Evolutionary conservation across 2,888 invertebrate genomes (phyloP).

Genomic region (Leptopilina syphax): DNA sequence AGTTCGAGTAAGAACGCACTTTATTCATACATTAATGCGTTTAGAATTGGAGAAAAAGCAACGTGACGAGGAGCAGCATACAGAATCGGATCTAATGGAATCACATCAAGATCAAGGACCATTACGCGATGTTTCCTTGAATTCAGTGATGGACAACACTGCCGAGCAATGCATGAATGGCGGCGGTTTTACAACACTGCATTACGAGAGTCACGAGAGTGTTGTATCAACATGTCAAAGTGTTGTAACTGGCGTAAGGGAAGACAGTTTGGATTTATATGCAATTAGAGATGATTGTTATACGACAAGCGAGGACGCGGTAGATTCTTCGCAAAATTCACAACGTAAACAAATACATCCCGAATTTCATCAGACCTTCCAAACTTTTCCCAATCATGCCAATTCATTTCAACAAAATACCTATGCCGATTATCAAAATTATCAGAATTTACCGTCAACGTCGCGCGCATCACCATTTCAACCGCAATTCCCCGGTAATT

Average conservation of each 20-base stretch:
- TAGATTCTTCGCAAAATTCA: constrained; percentile 73
- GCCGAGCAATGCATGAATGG: constrained; percentile 52
- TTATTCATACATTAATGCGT: constrained; percentile 97
- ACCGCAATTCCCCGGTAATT: constrained; percentile 57
- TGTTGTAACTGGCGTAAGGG: constrained; percentile 75
- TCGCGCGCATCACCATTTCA: constrained; percentile 63
- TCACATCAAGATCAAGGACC: constrained; percentile 66
- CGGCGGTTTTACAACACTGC: constrained; percentile 84
- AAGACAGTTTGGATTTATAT: constrained; percentile 81
- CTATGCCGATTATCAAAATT: constrained; percentile 60
- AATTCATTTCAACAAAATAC: constrained; percentile 58
- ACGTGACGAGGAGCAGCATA: constrained; percentile 79
- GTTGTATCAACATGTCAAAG: constrained; percentile 59
- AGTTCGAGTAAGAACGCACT: constrained; percentile 95
- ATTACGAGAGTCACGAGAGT: constrained; percentile 79
- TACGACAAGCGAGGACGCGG: constrained; percentile 77
- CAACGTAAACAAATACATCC: constrained; percentile 76
- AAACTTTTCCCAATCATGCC: constrained; percentile 63
- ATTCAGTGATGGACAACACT: constrained; percentile 60
- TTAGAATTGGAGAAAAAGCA: constrained; percentile 92
- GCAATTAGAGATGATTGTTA: constrained; percentile 82
- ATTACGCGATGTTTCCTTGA: constrained; percentile 61
- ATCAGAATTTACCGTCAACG: constrained; percentile 69
- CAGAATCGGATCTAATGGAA: constrained; percentile 75
- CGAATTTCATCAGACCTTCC: constrained; percentile 72